A percentile compares a stretch with the other conserved stretches of the same genome.
These are phyloP conservation scores for Myanophis thanlyinensis DNA, from an alignment of 2,113 vertebrate species.

Conservation along the genomic window DNA sequence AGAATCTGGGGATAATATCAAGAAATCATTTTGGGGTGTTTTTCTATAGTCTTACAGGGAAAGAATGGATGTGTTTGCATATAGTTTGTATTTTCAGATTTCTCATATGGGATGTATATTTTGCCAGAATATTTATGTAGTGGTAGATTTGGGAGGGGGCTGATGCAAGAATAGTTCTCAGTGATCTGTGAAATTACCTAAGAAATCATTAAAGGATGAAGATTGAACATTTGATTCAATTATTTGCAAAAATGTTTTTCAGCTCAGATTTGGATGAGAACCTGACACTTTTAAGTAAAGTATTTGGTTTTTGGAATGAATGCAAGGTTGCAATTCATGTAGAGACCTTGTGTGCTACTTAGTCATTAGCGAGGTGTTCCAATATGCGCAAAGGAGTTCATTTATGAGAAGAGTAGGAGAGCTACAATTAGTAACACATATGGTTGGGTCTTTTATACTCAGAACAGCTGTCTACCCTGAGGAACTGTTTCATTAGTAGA, in stretches of 20 bases:
- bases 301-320: background rate
- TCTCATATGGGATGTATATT: background rate
- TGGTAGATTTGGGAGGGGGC: background rate
- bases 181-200: background rate
- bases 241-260: background rate
- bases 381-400: background rate
- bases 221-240: background rate
- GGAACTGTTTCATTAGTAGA: background rate
- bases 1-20: background rate
- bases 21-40: background rate
- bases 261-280: background rate
- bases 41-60: background rate
- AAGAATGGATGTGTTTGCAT: background rate
- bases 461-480: background rate
- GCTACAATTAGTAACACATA: background rate
- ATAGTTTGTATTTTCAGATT: background rate
- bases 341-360: background rate
- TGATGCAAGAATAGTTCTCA: background rate
- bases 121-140: background rate
- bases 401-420: conserved; percentile 1
- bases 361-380: background rate
- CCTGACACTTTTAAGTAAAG: background rate
- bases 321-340: background rate
- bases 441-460: background rate
- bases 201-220: background rate